These are phyloP conservation scores for Apotomis betuletana DNA, from an alignment of 2,888 invertebrate genomes.

Conservation along the genomic window DNA sequence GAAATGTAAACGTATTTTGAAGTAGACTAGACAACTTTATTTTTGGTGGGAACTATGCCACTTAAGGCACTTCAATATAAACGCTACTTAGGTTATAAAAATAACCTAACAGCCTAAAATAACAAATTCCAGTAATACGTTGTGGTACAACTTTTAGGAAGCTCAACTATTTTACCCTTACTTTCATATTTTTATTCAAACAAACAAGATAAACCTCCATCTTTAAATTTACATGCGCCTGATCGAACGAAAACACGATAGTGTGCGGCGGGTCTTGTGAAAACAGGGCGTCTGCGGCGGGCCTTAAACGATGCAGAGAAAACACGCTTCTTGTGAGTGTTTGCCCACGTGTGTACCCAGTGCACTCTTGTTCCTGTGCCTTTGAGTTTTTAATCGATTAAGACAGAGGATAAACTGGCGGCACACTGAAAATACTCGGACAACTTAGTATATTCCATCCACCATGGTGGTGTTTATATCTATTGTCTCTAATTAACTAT, in stretches of 20 bases:
- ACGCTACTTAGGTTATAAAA: neutral
- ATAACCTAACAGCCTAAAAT: neutral
- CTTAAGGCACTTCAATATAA: neutral
- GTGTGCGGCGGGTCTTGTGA: slow-evolving; percentile 60
- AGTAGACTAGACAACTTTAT: neutral
- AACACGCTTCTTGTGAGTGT: slow-evolving; percentile 54
- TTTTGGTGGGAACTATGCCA: neutral
- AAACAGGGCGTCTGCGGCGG: slow-evolving; percentile 58
- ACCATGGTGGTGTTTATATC: too few species aligned
- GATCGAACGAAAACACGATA: slow-evolving; percentile 69
- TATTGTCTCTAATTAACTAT: too few species aligned
- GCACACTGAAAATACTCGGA: neutral
- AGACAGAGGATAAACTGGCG: neutral
- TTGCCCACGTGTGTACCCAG: slow-evolving; percentile 32
- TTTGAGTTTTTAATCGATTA: slow-evolving; percentile 20
- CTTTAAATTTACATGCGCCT: slow-evolving; percentile 48
- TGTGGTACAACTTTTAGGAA: neutral
- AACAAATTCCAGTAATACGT: neutral
- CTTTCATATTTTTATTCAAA: slow-evolving; percentile 25
- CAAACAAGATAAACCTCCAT: slow-evolving; percentile 35
- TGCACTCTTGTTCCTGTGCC: slow-evolving; percentile 10
- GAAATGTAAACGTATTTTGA: neutral
- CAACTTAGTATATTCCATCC: too few species aligned
- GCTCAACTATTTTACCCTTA: neutral
- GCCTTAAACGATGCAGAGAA: slow-evolving; percentile 59